Evolutionary conservation across 2,113 vertebrate genomes (phyloP).

Genomic region (Cebus imitator): DNA sequence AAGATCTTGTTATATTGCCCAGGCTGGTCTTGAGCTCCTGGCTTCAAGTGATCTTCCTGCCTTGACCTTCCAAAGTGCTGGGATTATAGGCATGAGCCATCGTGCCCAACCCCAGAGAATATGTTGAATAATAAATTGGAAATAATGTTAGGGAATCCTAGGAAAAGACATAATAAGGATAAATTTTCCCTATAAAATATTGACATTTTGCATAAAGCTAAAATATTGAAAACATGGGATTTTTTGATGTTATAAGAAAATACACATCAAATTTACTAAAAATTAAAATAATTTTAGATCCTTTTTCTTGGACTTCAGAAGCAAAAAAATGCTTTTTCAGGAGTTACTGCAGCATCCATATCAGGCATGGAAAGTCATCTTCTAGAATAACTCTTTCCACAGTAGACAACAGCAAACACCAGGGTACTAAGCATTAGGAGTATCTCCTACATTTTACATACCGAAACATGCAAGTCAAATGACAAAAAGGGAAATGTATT

Average conservation of each 20-base stretch:
- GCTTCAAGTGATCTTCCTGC: no score
- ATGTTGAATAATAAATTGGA: background rate
- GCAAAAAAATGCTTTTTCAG: background rate
- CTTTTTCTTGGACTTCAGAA: background rate
- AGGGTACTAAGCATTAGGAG: no score
- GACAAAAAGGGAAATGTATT: background rate
- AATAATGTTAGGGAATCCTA: background rate
- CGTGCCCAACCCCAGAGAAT: no score
- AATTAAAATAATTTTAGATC: background rate
- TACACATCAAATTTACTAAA: background rate
- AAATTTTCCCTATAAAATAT: background rate
- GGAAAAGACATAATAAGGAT: background rate
- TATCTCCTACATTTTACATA: background rate
- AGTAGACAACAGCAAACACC: background rate
- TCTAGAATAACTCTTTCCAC: background rate
- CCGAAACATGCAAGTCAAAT: background rate
- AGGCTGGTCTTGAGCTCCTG: no score
- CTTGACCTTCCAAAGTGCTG: no score
- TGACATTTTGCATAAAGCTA: background rate
- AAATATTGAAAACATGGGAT: background rate
- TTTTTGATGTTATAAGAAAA: background rate
- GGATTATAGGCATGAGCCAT: no score
- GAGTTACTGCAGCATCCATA: background rate
- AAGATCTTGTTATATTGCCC: no score
- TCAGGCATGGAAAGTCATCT: background rate